Conservation (phyloP, 2,113 vertebrate genomes). For the Phyllostomus discolor region DNA sequence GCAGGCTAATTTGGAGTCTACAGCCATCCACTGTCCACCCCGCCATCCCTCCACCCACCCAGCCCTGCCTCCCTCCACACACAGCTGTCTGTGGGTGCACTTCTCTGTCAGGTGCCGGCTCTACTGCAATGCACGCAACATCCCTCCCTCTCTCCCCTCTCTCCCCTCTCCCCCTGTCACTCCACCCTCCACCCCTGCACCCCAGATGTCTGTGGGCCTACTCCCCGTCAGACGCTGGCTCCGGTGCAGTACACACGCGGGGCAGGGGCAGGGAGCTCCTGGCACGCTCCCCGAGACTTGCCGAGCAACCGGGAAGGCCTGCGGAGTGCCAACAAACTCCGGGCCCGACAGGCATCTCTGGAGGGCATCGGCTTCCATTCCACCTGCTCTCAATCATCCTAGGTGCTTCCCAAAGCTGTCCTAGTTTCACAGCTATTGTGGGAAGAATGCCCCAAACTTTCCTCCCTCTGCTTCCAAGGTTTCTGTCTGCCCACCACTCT, state of each 20-base stretch:
- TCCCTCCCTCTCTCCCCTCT: background rate
- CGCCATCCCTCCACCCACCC: background rate
- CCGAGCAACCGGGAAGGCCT: conserved; percentile 43
- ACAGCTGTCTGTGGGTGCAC: background rate
- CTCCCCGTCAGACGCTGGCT: background rate
- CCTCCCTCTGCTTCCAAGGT: background rate
- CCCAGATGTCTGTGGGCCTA: background rate
- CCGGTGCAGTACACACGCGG: background rate
- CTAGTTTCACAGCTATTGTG: conserved; percentile 66
- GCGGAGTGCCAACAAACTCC: background rate
- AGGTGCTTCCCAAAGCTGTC: conserved; percentile 30
- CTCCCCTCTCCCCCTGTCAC: background rate
- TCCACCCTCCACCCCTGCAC: background rate
- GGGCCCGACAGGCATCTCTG: conserved; percentile 55
- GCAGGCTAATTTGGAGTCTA: background rate
- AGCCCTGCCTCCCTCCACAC: background rate
- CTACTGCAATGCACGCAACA: background rate
- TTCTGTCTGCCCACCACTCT: background rate
- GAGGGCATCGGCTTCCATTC: conserved; percentile 55
- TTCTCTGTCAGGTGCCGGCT: background rate
- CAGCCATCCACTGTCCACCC: background rate
- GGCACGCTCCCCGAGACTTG: background rate
- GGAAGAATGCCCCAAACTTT: conserved; percentile 35
- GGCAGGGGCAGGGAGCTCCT: background rate
- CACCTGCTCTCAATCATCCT: conserved; percentile 62